Evolutionary conservation across 2,888 invertebrate genomes (phyloP).

Genomic region (Ochlodes sylvanus): DNA sequence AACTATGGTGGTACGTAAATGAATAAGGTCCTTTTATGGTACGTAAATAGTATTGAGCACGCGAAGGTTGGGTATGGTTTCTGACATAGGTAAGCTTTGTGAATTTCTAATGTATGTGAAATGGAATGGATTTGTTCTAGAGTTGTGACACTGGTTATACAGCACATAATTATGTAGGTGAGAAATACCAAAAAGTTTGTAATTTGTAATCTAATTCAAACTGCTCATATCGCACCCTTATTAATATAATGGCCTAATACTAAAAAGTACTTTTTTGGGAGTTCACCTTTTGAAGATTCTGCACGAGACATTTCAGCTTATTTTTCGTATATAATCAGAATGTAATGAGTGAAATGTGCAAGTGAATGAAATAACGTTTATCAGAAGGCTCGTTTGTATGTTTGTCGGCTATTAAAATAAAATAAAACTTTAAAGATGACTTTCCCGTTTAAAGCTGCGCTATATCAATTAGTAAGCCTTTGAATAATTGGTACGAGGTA

Average conservation of each 20-base stretch:
- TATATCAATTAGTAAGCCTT: background rate
- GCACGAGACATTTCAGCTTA: too few relatives aligned
- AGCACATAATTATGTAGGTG: background rate
- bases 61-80: conserved; percentile 13
- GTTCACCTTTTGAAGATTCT: too few relatives aligned
- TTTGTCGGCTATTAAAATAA: too few relatives aligned
- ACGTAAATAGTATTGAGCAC: conserved; percentile 23
- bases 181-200: too few relatives aligned
- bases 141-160: background rate
- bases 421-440: background rate
- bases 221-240: too few relatives aligned
- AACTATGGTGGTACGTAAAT: background rate
- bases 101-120: conserved; percentile 34
- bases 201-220: too few relatives aligned
- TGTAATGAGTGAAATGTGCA: too few relatives aligned
- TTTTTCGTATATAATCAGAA: too few relatives aligned
- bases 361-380: too few relatives aligned
- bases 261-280: too few relatives aligned
- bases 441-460: background rate
- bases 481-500: background rate
- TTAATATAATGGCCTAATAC: too few relatives aligned
- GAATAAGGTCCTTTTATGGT: background rate
- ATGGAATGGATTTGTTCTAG: conserved; percentile 25
- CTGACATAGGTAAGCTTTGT: conserved; percentile 35
- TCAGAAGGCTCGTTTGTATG: too few relatives aligned